phyloP scores from a whole-genome alignment of 1,140 invertebrate species.

The Drosophila paulistorum region DNA sequence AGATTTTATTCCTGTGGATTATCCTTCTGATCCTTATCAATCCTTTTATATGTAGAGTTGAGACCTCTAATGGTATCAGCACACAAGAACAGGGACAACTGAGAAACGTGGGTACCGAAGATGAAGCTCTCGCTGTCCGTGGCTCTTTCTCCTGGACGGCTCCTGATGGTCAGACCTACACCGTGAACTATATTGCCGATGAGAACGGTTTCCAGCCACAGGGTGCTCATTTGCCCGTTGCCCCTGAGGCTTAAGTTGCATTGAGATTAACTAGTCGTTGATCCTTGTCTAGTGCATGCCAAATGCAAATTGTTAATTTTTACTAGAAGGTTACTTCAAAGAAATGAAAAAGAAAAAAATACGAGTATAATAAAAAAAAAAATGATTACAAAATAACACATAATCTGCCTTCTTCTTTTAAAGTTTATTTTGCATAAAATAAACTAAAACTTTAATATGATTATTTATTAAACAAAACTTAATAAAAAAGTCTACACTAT shows the following conservation, averaged over 20 bases:
- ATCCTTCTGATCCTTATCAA: neutral
- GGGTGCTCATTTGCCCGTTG: conserved; percentile 85
- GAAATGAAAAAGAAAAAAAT: neutral
- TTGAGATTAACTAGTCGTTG: conserved; percentile 4
- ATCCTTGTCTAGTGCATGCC: neutral
- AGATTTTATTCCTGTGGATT: neutral
- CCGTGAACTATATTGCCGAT: conserved; percentile 49
- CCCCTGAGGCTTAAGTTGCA: conserved; percentile 58
- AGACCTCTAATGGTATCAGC: conserved; percentile 87
- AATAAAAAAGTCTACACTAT: too few species aligned
- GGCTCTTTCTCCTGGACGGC: conserved; percentile 30
- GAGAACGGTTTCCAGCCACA: conserved; percentile 88
- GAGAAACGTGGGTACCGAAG: neutral
- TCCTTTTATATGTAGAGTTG: conserved; percentile 81
- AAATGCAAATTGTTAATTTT: conserved; percentile 7
- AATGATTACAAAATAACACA: neutral
- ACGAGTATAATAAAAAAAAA: neutral
- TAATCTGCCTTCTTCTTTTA: too few species aligned
- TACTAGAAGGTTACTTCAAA: neutral
- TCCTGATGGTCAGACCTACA: conserved; percentile 35
- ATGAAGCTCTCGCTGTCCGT: conserved; percentile 37
- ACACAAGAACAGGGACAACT: conserved; percentile 61
- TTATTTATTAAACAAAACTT: too few species aligned
- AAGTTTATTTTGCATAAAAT: too few species aligned
- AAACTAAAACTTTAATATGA: too few species aligned